Base-by-base conservation (phyloP, 1,140 invertebrate genomes). In the Tribolium castaneum region DNA sequence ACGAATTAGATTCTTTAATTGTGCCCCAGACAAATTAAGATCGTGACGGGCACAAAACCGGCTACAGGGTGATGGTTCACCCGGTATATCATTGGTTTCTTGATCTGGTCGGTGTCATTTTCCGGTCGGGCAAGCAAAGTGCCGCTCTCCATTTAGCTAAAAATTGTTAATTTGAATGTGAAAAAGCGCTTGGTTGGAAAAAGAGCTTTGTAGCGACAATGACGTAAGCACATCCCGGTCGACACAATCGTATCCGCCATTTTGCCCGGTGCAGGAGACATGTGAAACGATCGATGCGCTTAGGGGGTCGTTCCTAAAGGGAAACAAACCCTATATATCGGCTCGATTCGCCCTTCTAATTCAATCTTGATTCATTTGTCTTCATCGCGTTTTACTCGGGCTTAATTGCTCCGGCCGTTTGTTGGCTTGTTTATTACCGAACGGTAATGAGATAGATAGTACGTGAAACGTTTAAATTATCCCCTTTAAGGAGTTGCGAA, bases 261-360 rank as follows among this genome's bases (percentile, higher is more conserved):
- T 78, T 78, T 78, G 77, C 70, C 77, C 59, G 77, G 70, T 78
- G 77, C 35, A 16, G 52, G 70, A 78, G 77, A 78, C 75, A 76
- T 72, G 73, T 78, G 77, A 49, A 62, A 74, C 77, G 70, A 78
- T 78, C 77, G 77, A 78, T 78, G 59, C 70, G 45, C 72, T 52
- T 56, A 75, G 72, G 54, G 52, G 74, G 56, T 49, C 30, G 52
- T 62, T 76, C 54, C 54, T 35, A 35, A 66, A 66, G 59, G 59
- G 59, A 66, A 66, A 66, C 59, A 66, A 66, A 66, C 59, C 59
- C 59, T 66, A 66, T 66, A 45, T 45, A 66, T 66, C 59, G 59
- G 22, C 59, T 14, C 7, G 30, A 35, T 66, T 66, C 30, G 35
- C 59, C 59, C 59, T 66, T 66, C 59, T 76, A 50, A 62, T 59